Percentiles rank a stretch among this genome's conserved stretches.
Evolutionary conservation across 2,888 invertebrate species (phyloP).

Genomic region (Stenichneumon culpator): DNA sequence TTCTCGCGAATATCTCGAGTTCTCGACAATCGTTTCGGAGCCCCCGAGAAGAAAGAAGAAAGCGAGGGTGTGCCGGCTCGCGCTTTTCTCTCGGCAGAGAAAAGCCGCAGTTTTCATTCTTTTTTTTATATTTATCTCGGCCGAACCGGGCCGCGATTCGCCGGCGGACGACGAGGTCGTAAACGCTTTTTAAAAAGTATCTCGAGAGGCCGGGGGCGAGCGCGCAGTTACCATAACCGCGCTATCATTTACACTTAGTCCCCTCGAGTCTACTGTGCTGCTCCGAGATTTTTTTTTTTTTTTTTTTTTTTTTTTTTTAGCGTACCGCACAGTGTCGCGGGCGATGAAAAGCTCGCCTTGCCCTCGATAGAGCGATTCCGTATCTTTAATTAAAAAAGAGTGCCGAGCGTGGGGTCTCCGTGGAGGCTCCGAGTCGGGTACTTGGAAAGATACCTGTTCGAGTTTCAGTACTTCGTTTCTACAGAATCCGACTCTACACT

Average conservation of each 20-base stretch:
- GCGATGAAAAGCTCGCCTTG: constrained; percentile 40
- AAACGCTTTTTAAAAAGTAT: constrained; percentile 74
- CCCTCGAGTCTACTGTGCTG: constrained; percentile 57
- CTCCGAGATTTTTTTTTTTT: background rate
- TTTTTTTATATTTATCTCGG: constrained; percentile 64
- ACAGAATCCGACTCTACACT: too few relatives aligned
- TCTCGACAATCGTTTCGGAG: constrained; percentile 69
- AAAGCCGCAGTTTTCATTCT: constrained; percentile 2
- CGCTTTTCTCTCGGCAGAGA: constrained; percentile 15
- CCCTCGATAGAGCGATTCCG: constrained; percentile 79
- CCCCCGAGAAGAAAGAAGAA: constrained; percentile 43
- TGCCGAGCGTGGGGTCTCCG: background rate
- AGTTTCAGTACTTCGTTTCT: too few relatives aligned
- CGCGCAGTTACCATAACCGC: constrained; percentile 80
- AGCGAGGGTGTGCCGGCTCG: constrained; percentile 3
- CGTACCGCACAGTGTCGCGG: constrained; percentile 36
- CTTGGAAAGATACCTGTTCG: constrained; percentile 35
- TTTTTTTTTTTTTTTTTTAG: background rate
- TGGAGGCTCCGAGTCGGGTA: background rate
- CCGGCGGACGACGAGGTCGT: constrained; percentile 68
- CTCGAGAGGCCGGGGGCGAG: constrained; percentile 51
- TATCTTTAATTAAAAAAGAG: constrained; percentile 83
- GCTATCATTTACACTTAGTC: constrained; percentile 84
- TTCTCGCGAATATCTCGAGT: constrained; percentile 67
- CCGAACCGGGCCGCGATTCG: constrained; percentile 36